Evolutionary conservation across 2,888 invertebrate species (phyloP).

Genomic region (Gerosis bhagava): DNA sequence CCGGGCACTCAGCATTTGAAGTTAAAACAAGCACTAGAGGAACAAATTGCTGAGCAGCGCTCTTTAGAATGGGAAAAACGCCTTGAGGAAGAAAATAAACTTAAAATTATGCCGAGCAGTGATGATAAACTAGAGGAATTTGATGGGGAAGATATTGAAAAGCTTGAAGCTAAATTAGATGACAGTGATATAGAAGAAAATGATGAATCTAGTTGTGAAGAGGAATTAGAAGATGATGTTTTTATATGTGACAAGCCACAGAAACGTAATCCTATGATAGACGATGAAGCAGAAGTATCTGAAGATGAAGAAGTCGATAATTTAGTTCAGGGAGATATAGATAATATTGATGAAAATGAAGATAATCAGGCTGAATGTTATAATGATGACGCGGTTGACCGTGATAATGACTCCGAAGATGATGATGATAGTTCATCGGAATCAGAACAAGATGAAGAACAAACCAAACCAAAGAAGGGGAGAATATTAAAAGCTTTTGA

Average conservation of each 20-base stretch:
- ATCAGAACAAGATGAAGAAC: slow-evolving; percentile 52
- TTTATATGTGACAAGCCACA: slow-evolving; percentile 50
- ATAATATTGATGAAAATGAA: slow-evolving; percentile 46
- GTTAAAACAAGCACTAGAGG: slow-evolving; percentile 87
- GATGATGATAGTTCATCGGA: slow-evolving; percentile 54
- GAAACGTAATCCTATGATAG: slow-evolving; percentile 64
- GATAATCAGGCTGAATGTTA: too few relatives aligned
- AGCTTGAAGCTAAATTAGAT: slow-evolving; percentile 61
- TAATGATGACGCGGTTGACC: slow-evolving; percentile 46
- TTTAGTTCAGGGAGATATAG: too few relatives aligned
- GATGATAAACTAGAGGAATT: slow-evolving; percentile 51
- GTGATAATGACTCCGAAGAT: slow-evolving; percentile 32
- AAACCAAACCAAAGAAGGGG: slow-evolving; percentile 53
- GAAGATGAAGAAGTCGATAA: too few relatives aligned
- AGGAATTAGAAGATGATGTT: slow-evolving; percentile 62
- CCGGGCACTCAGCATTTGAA: slow-evolving; percentile 88
- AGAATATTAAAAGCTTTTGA: slow-evolving; percentile 75
- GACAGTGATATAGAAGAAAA: slow-evolving; percentile 57
- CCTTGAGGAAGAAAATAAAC: slow-evolving; percentile 72
- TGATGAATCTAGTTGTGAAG: slow-evolving; percentile 69
- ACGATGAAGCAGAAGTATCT: slow-evolving; percentile 78
- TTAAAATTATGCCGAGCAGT: slow-evolving; percentile 63
- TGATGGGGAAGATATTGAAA: slow-evolving; percentile 65
- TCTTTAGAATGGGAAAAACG: slow-evolving; percentile 87
- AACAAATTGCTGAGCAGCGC: slow-evolving; percentile 87